A percentile compares a stretch with the other conserved stretches of the same genome.
Evolutionary conservation across 2,888 invertebrate species (phyloP).

Genomic region (Gryllus longicercus): DNA sequence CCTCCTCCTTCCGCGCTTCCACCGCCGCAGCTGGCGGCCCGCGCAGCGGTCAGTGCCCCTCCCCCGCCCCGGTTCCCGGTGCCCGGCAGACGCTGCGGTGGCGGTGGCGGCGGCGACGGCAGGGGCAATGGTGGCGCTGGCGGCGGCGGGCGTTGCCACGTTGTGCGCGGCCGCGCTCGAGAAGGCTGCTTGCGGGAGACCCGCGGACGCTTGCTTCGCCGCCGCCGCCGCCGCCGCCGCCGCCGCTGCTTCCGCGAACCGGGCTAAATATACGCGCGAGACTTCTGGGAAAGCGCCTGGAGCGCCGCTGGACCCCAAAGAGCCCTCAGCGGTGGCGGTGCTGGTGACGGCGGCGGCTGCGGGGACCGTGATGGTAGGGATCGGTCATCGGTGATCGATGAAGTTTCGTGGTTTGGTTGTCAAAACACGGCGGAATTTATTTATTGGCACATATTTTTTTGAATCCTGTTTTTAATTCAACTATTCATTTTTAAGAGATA

Average conservation of each 20-base stretch:
- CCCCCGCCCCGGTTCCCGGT: background rate
- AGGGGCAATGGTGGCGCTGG: background rate
- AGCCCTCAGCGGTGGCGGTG: no score
- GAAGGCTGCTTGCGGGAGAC: background rate
- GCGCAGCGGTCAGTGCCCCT: conserved; percentile 4
- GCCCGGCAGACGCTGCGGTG: background rate
- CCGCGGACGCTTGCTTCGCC: background rate
- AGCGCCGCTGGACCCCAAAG: no score
- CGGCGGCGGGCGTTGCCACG: conserved; percentile 4
- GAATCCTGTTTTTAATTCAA: no score
- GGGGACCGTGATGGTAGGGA: no score
- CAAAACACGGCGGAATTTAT: no score
- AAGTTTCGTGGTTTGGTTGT: no score
- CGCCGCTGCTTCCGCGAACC: conserved; percentile 5
- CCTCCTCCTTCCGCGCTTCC: background rate
- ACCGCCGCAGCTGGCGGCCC: conserved; percentile 1
- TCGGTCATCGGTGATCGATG: no score
- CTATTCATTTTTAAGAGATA: no score
- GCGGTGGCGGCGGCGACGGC: background rate
- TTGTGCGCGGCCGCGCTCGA: background rate
- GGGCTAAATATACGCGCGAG: background rate
- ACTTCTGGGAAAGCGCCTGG: no score
- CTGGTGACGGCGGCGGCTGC: no score
- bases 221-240: background rate
- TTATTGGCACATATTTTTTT: no score